Evolutionary conservation across 2,888 invertebrate genomes (phyloP).

Genomic region (Caenorhabditis sp.): DNA sequence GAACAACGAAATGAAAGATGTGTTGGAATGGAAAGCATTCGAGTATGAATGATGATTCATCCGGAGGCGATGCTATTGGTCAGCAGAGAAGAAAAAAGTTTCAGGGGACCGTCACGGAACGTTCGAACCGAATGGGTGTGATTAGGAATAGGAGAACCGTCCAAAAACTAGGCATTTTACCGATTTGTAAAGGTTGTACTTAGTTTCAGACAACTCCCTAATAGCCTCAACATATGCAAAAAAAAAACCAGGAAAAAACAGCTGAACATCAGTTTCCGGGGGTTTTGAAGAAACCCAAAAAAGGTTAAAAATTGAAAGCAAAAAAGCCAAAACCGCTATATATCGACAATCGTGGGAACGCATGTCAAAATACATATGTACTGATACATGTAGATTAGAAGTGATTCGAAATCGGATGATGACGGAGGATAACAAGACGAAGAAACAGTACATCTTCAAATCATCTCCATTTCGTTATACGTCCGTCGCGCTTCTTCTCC

Average conservation of each 20-base stretch:
- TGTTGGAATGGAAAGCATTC: not conserved
- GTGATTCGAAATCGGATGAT: slow-evolving; percentile 18
- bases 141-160: too few relatives aligned
- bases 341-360: slow-evolving; percentile 35
- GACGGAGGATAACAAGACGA: not conserved
- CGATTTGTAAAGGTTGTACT: too few relatives aligned
- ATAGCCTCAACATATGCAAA: too few relatives aligned
- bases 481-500: slow-evolving; percentile 33
- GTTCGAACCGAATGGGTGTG: not conserved
- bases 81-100: not conserved
- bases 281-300: too few relatives aligned
- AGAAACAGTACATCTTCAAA: slow-evolving; percentile 17
- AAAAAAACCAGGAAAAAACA: too few relatives aligned
- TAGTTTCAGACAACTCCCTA: too few relatives aligned
- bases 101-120: not conserved
- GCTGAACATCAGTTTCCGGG: too few relatives aligned
- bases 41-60: slow-evolving; percentile 7
- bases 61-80: not conserved
- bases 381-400: slow-evolving; percentile 34
- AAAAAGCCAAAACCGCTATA: not conserved
- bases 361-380: not conserved
- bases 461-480: slow-evolving; percentile 13
- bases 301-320: not conserved
- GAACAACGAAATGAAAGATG: slow-evolving; percentile 1
- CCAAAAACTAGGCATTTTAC: too few relatives aligned